Conservation (phyloP, 2,797 vertebrate species). For the Masticophis lateralis region DNA sequence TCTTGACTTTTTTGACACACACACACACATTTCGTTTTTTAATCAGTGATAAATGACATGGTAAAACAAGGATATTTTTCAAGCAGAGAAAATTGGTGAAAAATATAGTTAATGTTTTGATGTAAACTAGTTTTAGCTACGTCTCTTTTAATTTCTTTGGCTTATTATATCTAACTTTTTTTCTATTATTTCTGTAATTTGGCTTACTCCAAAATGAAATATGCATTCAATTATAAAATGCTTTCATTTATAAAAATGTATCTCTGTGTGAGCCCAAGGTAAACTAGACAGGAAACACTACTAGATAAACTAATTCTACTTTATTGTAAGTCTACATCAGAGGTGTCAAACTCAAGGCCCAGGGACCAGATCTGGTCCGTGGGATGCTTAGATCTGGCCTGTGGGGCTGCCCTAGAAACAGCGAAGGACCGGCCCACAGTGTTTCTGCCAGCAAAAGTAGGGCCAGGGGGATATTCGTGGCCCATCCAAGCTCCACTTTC, state of each 20-base stretch:
- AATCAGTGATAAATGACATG: neutral
- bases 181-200: neutral
- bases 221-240: neutral
- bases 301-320: neutral
- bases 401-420: too few species aligned
- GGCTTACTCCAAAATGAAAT: neutral
- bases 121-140: neutral
- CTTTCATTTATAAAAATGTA: neutral
- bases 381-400: too few species aligned
- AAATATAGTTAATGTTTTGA: neutral
- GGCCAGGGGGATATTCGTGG: accelerated
- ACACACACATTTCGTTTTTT: neutral
- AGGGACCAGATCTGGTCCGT: too few species aligned
- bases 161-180: neutral
- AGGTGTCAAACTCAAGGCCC: too few species aligned
- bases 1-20: neutral
- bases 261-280: neutral
- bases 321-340: neutral
- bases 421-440: too few species aligned
- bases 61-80: neutral
- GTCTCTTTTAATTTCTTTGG: neutral
- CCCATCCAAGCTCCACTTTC: too few species aligned
- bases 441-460: too few species aligned
- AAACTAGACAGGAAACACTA: neutral
- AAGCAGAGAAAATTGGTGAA: neutral